Percentiles rank a stretch among this genome's conserved stretches.
Conservation (phyloP, 2,888 invertebrate genomes). For the Sphaeridia pumilis region DNA sequence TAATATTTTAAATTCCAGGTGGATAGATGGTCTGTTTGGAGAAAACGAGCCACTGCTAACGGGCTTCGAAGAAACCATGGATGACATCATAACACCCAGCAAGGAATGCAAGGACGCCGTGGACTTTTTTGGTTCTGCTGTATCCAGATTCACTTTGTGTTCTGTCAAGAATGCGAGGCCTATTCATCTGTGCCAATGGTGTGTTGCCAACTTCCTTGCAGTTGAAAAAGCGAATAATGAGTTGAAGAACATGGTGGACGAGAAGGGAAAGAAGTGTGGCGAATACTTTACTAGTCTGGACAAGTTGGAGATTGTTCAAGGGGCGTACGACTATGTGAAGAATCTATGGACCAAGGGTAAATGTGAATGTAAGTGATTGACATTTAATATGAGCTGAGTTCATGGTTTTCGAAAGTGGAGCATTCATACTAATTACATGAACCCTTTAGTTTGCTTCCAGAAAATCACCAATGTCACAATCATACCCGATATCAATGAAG, state of each 20-base stretch:
- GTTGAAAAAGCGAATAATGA: constrained; percentile 46
- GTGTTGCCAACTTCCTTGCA: constrained; percentile 46
- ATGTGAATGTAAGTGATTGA: constrained; percentile 47
- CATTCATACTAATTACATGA: no score
- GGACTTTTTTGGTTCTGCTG: constrained; percentile 45
- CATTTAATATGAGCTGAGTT: no score
- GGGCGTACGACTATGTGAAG: constrained; percentile 47
- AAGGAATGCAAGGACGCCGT: constrained; percentile 26
- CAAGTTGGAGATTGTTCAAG: constrained; percentile 50
- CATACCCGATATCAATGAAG: constrained; percentile 42
- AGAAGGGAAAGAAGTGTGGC: constrained; percentile 42
- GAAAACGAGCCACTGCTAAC: background rate
- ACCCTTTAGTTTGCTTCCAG: constrained; percentile 48
- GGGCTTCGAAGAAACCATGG: constrained; percentile 14
- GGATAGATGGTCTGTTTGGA: no score
- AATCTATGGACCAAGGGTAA: constrained; percentile 51
- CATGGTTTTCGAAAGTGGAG: no score
- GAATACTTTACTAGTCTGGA: constrained; percentile 51
- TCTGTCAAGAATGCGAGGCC: constrained; percentile 51
- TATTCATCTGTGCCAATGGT: constrained; percentile 50
- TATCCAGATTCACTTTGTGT: constrained; percentile 51
- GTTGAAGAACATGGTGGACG: constrained; percentile 26
- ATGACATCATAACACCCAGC: constrained; percentile 30
- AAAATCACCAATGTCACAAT: constrained; percentile 42
- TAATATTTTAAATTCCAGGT: no score